A percentile compares a stretch with the other conserved stretches of the same genome.
These are phyloP conservation scores for Hippoglossus stenolepis DNA, from an alignment of 2,113 vertebrate genomes.

Conservation along the genomic window DNA sequence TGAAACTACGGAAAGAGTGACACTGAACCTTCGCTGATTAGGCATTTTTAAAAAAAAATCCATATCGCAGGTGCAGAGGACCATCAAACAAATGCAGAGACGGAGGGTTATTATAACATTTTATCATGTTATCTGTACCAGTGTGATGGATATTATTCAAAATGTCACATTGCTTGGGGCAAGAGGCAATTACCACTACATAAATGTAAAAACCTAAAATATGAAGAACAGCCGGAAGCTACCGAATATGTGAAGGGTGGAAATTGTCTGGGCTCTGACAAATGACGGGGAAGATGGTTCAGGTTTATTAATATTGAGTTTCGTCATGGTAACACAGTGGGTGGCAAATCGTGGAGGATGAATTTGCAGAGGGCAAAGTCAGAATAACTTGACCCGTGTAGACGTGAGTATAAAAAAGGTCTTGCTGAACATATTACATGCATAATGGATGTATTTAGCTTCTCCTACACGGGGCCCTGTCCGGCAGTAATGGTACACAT, in stretches of 20 bases:
- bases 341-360: slow-evolving; percentile 28
- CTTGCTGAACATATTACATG: neutral
- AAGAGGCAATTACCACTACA: neutral
- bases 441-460: neutral
- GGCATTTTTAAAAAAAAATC: slow-evolving; percentile 37
- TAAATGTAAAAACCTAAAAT: slow-evolving; percentile 9
- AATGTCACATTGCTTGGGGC: neutral
- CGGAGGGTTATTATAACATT: neutral
- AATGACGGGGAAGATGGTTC: slow-evolving; percentile 33
- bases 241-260: slow-evolving; percentile 18
- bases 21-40: neutral
- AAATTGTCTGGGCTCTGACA: slow-evolving; percentile 7
- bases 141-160: slow-evolving; percentile 2
- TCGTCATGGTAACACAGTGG: slow-evolving; percentile 40
- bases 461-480: neutral
- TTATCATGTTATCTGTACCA: slow-evolving; percentile 8
- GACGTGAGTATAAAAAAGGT: slow-evolving; percentile 9
- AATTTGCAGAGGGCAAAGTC: slow-evolving; percentile 7
- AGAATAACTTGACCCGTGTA: slow-evolving; percentile 16
- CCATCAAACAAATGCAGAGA: neutral
- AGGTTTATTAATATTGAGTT: slow-evolving; percentile 41
- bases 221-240: slow-evolving; percentile 1
- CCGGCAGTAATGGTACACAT: neutral
- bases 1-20: neutral
- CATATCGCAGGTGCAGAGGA: neutral